Base-by-base conservation (phyloP, 1,140 invertebrate genomes). In the Potamilus streckersoni region DNA sequence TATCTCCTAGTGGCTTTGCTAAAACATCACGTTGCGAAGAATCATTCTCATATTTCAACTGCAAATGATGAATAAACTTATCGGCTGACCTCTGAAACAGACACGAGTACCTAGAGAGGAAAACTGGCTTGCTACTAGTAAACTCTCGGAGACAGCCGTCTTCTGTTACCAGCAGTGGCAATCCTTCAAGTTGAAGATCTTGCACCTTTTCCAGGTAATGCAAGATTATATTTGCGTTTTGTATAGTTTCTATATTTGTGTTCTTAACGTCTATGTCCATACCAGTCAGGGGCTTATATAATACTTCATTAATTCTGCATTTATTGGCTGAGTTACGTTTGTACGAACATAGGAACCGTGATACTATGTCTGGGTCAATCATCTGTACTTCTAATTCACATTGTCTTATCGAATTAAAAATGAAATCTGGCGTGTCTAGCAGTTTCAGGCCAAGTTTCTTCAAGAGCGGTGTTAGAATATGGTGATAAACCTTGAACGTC, bases 401-500 rank as follows among this genome's bases (percentile, higher is more conserved):
- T 55, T 71, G 58, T 66, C 66, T 14, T 23, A 79, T 68, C 0
- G 65, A 59, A 14, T 60, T 15, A 49, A 56, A 27, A 27, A 79
- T 75, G 23, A 20, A 19, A 3, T 17, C n/a, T 38, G 79, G 69
- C 15, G 76, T 71, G 27, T 74, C 61, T 17, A 80, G 17, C 49
- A 80, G 23, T 69, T 78, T 80, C 69, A 80, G 62, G 19, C 73
- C 74, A 57, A 78, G 57, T 38, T 55, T 49, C 49, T 71, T 68
- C 23, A 80, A 71, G 17, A 78, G 20, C 15, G 62, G 23, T 31
- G n/a, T 23, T 12, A 78, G 38, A 31, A 62, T 13, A 14, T 16
- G 27, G 8, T 23, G n/a, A 16, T 17, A 23, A 16, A 0, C 2
- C 15, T 73, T 56, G 19, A 19, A 56, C 13, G 58, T 0, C 20